Conservation (phyloP, 2,113 vertebrate genomes). For the Rhombomys opimus region DNA sequence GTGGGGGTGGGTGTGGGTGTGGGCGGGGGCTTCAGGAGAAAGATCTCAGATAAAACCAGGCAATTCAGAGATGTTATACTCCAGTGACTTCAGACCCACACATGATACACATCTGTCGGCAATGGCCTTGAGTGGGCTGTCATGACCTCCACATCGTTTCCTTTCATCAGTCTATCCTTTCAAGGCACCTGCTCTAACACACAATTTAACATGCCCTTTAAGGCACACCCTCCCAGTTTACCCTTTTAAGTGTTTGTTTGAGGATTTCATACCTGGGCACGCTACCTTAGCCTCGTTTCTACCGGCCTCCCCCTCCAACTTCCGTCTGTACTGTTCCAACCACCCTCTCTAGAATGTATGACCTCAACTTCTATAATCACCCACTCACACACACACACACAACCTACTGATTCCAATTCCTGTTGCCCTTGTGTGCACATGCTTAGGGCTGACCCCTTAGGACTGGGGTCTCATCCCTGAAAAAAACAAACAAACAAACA, state of each 20-base stretch:
- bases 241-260: background rate
- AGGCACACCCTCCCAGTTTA: background rate
- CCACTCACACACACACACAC: background rate
- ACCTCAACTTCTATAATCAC: background rate
- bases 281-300: no score
- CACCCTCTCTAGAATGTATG: background rate
- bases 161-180: background rate
- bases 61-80: background rate
- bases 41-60: background rate
- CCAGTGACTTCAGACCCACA: background rate
- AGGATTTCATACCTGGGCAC: background rate
- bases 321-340: no score
- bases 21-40: background rate
- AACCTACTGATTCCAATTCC: background rate
- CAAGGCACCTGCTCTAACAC: background rate
- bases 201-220: background rate
- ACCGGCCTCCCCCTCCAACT: background rate
- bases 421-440: background rate
- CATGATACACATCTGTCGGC: background rate
- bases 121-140: background rate
- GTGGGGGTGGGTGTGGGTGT: no score
- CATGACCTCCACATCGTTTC: background rate
- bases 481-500: background rate
- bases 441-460: background rate
- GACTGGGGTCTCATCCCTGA: background rate